Evolutionary conservation across 1,140 invertebrate genomes (phyloP), one percentile per base, ranked within the genome.

Genomic region (Sycophaga agraensis): DNA sequence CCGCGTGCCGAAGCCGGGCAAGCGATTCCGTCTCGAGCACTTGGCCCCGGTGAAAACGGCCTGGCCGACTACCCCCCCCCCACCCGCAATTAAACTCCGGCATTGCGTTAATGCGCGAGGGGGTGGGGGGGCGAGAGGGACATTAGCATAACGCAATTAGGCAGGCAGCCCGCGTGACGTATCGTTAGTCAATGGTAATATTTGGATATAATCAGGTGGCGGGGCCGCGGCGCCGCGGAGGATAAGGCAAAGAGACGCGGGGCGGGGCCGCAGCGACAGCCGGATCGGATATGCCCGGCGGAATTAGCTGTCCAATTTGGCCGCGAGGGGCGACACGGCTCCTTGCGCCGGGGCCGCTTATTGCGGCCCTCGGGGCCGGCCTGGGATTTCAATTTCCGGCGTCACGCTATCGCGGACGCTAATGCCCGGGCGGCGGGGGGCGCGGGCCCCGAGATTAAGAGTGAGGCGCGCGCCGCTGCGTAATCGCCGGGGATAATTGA

Each of bases 261-360:
- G n/a, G n/a, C n/a, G n/a, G n/a, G n/a, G n/a, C n/a, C n/a, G n/a
- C n/a, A n/a, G n/a, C n/a, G n/a, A n/a, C n/a, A n/a, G n/a, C n/a
- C n/a, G n/a, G n/a, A n/a, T n/a, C n/a, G n/a, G n/a, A n/a, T n/a
- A n/a, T 19, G 16, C 40, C 2, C 45, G 16, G 0, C 55, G 55
- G 43, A 58, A 58, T 58, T 58, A 58, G 55, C 55, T 58, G 55
- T 58, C 45, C 55, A 58, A 58, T 58, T 58, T 58, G 55, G 6
- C 55, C 55, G 17, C n/a, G 48, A 58, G 55, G 55, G 46, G 28
- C 51, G 35, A 21, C 48, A 17, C 28, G 3, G 46, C 21, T 4
- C 21, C 43, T 4, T 7, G 9, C 39, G 17, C n/a, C 35, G 24
- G 37, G 35, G 34, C 12, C 9, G 17, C n/a, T n/a, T n/a, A n/a